A percentile compares a stretch with the other conserved stretches of the same genome.
Evolutionary conservation across 37 sponge, comb jelly and placozoan genomes (phyloP).

Genomic region (Amphimedon queenslandica): DNA sequence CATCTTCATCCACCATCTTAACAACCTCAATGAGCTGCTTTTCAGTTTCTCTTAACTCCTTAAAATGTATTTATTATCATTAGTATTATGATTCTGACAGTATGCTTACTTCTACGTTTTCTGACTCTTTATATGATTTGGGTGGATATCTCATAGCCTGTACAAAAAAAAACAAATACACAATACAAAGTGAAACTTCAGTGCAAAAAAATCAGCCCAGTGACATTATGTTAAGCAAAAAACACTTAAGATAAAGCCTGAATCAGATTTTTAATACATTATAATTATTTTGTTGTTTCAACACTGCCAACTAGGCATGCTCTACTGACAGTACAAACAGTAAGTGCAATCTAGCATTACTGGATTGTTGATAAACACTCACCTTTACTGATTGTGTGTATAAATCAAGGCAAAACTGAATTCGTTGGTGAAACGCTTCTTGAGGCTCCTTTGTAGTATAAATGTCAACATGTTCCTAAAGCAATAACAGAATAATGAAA

Average conservation of each 20-base stretch:
- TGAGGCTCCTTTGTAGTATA: conserved; percentile 94
- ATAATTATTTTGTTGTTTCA: too few species aligned
- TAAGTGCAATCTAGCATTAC: too few species aligned
- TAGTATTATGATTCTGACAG: not conserved
- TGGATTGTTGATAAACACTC: too few species aligned
- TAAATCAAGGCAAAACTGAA: conserved; percentile 90
- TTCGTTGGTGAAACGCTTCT: conserved; percentile 89
- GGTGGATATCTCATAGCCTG: conserved; percentile 95
- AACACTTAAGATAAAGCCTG: too few species aligned
- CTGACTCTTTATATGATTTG: conserved; percentile 87
- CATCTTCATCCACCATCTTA: conserved; percentile 89
- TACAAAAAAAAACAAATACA: not conserved
- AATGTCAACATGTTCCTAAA: conserved; percentile 81
- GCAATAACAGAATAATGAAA: not conserved
- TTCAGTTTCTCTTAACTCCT: conserved; percentile 83
- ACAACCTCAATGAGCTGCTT: conserved; percentile 87
- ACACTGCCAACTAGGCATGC: too few species aligned
- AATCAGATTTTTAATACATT: too few species aligned
- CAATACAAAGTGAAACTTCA: too few species aligned
- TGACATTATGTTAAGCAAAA: too few species aligned
- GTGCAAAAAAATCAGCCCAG: too few species aligned
- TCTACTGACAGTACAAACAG: too few species aligned
- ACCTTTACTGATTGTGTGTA: conserved; percentile 94
- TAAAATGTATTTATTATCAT: not conserved
- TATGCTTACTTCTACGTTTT: conserved; percentile 57